Percentiles rank a stretch among this genome's conserved stretches.
These are phyloP conservation scores for Hirtodrosophila histrioides DNA, from an alignment of 2,888 invertebrate species.

Conservation along the genomic window DNA sequence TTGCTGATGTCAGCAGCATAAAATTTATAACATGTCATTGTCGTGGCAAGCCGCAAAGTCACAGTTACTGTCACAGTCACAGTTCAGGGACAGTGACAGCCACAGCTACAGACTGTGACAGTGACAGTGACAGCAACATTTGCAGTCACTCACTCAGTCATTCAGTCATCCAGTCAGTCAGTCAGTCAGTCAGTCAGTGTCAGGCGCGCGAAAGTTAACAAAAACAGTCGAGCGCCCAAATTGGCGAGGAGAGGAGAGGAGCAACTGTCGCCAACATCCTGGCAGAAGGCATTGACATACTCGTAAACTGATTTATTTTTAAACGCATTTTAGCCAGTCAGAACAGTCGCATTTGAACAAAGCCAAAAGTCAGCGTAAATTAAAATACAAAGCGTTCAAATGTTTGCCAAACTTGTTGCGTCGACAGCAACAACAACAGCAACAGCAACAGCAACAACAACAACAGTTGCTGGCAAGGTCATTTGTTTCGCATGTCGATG, in stretches of 20 bases:
- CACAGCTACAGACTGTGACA: constrained; percentile 20
- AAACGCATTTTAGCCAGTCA: constrained; percentile 66
- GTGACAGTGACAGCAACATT: constrained; percentile 34
- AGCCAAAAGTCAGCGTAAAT: constrained; percentile 36
- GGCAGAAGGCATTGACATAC: constrained; percentile 44
- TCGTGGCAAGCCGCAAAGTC: constrained; percentile 14
- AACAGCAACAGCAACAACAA: constrained; percentile 13
- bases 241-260: constrained; percentile 16
- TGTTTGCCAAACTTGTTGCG: constrained; percentile 79
- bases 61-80: constrained; percentile 30
- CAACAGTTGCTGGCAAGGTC: constrained; percentile 59
- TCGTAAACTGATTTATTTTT: constrained; percentile 74
- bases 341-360: constrained; percentile 52
- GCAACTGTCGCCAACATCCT: constrained; percentile 52
- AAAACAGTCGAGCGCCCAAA: constrained; percentile 25
- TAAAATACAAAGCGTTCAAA: constrained; percentile 64
- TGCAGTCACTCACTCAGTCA: constrained; percentile 38
- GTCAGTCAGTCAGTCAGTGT: constrained; percentile 21
- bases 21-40: constrained; percentile 48
- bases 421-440: constrained; percentile 22
- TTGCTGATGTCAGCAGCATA: constrained; percentile 31
- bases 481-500: constrained; percentile 71
- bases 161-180: constrained; percentile 19
- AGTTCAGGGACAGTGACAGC: constrained; percentile 32
- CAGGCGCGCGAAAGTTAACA: constrained; percentile 30